phyloP scores from a whole-genome alignment of 2,888 invertebrate genomes.

The Exocentrus adspersus region DNA sequence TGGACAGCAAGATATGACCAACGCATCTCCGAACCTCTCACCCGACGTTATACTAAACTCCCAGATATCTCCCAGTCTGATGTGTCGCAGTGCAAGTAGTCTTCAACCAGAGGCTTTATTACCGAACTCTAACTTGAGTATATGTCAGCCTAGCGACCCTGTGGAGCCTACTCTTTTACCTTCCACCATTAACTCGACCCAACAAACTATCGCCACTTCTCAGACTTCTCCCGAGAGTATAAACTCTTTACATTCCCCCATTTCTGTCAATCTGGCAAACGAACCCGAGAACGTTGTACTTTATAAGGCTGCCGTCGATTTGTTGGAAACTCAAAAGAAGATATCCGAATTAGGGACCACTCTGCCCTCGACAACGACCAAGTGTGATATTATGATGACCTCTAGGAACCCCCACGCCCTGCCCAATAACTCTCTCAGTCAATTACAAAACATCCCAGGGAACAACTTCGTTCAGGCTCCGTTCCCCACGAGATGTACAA shows the following conservation, averaged over 20 bases:
- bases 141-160: slow-evolving; percentile 52
- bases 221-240: slow-evolving; percentile 34
- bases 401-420: slow-evolving; percentile 31
- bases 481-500: slow-evolving; percentile 26
- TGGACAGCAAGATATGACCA: slow-evolving; percentile 57
- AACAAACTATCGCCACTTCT: slow-evolving; percentile 53
- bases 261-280: slow-evolving; percentile 61
- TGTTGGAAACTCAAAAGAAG: slow-evolving; percentile 73
- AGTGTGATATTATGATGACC: slow-evolving; percentile 51
- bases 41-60: slow-evolving; percentile 72
- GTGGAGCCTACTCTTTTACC: slow-evolving; percentile 46
- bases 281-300: slow-evolving; percentile 80
- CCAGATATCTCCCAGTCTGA: slow-evolving; percentile 70
- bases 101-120: slow-evolving; percentile 51
- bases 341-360: slow-evolving; percentile 61
- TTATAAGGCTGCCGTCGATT: slow-evolving; percentile 77
- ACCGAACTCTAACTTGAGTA: slow-evolving; percentile 39
- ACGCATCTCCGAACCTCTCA: slow-evolving; percentile 62
- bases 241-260: slow-evolving; percentile 41
- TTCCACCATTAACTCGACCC: slow-evolving; percentile 26
- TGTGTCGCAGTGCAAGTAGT: slow-evolving; percentile 61
- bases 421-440: slow-evolving; percentile 34
- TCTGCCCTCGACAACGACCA: slow-evolving; percentile 38
- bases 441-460: slow-evolving; percentile 40
- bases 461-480: slow-evolving; percentile 45